phyloP scores from a whole-genome alignment of 1,140 invertebrate genomes.

The Caligus rogercresseyi region DNA sequence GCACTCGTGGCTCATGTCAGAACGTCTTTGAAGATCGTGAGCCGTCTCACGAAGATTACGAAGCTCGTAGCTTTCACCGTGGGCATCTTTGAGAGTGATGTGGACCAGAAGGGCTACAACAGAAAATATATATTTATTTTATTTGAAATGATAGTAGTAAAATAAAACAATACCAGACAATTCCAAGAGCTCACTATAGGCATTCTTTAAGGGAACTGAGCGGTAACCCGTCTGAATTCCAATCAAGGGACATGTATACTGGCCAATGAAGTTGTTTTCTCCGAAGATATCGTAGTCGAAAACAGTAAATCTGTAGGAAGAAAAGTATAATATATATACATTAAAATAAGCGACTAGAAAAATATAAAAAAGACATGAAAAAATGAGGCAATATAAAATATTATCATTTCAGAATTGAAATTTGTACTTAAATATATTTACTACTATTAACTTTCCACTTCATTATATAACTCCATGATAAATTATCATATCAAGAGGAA shows the following conservation, averaged over 20 bases:
- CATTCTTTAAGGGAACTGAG: slow-evolving; percentile 74
- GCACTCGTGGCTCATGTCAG: background rate
- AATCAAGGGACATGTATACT: slow-evolving; percentile 72
- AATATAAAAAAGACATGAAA: too few species aligned
- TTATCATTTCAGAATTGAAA: too few species aligned
- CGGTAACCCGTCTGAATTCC: slow-evolving; percentile 50
- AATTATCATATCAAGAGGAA: too few species aligned
- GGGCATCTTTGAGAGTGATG: slow-evolving; percentile 41
- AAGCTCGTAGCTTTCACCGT: background rate
- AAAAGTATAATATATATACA: too few species aligned
- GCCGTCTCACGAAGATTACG: background rate
- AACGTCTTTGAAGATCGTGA: background rate
- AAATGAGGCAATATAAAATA: too few species aligned
- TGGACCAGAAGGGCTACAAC: slow-evolving; percentile 65
- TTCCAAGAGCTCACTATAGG: slow-evolving; percentile 79
- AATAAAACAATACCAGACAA: slow-evolving; percentile 30
- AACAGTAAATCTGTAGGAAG: slow-evolving; percentile 52
- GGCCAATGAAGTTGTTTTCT: slow-evolving; percentile 89
- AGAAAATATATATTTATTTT: background rate
- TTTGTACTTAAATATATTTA: too few species aligned
- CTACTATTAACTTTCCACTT: too few species aligned
- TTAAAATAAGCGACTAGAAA: too few species aligned
- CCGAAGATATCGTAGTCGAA: slow-evolving; percentile 97
- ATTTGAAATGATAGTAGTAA: background rate
- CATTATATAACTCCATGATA: too few species aligned